A percentile compares a stretch with the other conserved stretches of the same genome.
These are phyloP conservation scores for Megalurothrips usitatus DNA, from an alignment of 2,888 invertebrate species.

Conservation along the genomic window DNA sequence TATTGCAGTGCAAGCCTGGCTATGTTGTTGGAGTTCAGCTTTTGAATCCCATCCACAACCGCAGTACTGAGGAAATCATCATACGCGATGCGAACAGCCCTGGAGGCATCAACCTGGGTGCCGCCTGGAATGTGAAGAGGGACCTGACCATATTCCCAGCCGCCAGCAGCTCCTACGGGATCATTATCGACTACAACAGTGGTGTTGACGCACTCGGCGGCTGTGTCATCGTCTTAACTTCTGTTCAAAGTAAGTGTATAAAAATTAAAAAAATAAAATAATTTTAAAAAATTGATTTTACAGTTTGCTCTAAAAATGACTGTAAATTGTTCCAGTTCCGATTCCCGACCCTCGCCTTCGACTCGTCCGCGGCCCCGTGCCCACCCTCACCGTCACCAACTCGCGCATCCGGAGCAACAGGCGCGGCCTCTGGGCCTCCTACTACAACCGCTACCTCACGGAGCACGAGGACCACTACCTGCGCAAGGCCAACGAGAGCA, in stretches of 20 bases:
- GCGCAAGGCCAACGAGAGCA: conserved; percentile 81
- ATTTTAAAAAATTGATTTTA: conserved; percentile 27
- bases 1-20: conserved; percentile 63
- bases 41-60: conserved; percentile 82
- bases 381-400: conserved; percentile 65
- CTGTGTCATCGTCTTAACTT: conserved; percentile 71
- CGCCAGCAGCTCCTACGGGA: conserved; percentile 75
- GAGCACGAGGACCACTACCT: conserved; percentile 81
- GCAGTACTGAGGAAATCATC: conserved; percentile 77
- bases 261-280: conserved; percentile 16
- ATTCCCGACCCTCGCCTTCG: conserved; percentile 62
- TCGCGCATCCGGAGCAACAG: conserved; percentile 75
- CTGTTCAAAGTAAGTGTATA: conserved; percentile 51
- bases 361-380: conserved; percentile 73
- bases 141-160: conserved; percentile 88
- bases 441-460: conserved; percentile 83
- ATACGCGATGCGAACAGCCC: conserved; percentile 68
- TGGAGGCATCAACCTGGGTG: conserved; percentile 46
- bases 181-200: conserved; percentile 74
- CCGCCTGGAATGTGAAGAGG: conserved; percentile 71
- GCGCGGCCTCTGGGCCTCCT: conserved; percentile 74
- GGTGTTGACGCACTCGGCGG: conserved; percentile 75
- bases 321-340: conserved; percentile 37
- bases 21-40: conserved; percentile 85
- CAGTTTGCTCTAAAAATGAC: background rate